A percentile compares a stretch with the other conserved stretches of the same genome.
These are phyloP conservation scores for Trissoscelio sp. DNA, from an alignment of 2,888 invertebrate genomes.

Conservation along the genomic window DNA sequence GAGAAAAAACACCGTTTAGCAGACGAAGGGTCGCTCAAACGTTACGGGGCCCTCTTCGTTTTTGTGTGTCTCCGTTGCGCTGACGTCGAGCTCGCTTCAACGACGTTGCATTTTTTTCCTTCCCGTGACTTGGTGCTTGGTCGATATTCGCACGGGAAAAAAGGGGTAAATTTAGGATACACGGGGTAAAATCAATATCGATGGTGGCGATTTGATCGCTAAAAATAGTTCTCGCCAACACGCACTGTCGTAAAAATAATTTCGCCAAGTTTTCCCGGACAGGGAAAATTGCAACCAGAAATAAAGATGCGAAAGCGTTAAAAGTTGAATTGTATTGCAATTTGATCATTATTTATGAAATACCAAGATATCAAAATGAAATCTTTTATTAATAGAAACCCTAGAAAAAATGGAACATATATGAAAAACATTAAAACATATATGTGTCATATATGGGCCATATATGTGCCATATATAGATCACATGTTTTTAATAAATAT, in stretches of 20 bases:
- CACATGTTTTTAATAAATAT: too few relatives aligned
- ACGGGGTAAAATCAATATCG: slow-evolving; percentile 31
- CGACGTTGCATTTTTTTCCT: slow-evolving; percentile 30
- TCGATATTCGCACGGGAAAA: slow-evolving; percentile 51
- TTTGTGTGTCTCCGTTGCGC: slow-evolving; percentile 37
- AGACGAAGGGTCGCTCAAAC: slow-evolving; percentile 39
- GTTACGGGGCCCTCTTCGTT: slow-evolving; percentile 52
- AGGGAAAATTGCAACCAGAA: not conserved
- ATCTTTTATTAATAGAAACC: not conserved
- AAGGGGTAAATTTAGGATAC: slow-evolving; percentile 35
- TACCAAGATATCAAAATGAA: not conserved
- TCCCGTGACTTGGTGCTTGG: slow-evolving; percentile 11
- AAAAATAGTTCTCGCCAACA: slow-evolving; percentile 12
- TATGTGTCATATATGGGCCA: too few relatives aligned
- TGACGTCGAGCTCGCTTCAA: slow-evolving; percentile 16
- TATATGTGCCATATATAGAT: too few relatives aligned
- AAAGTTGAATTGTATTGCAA: not conserved
- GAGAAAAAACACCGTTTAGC: too few relatives aligned
- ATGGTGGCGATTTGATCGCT: slow-evolving; percentile 27
- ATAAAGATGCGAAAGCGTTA: not conserved
- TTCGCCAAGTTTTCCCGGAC: not conserved
- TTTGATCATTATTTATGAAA: slow-evolving; percentile 2
- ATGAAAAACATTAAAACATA: too few relatives aligned
- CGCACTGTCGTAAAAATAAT: slow-evolving; percentile 28
- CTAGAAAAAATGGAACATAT: too few relatives aligned